Evolutionary conservation across 2,888 invertebrate species (phyloP).

Genomic region (Norana najaformis): DNA sequence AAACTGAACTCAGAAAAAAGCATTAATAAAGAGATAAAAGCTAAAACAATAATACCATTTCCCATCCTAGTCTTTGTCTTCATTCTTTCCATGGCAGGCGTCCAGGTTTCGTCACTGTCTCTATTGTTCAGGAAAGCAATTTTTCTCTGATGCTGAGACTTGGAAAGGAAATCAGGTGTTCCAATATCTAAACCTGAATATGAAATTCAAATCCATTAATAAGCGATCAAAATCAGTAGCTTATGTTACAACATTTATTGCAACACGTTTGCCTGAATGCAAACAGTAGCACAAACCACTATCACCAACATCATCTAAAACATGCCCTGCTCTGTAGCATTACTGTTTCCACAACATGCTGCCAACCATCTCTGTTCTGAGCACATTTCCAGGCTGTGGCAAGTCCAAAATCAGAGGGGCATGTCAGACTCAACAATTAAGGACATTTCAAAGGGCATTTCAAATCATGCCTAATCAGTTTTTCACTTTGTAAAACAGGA

Average conservation of each 20-base stretch:
- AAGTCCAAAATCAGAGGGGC: no score
- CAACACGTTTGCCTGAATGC: no score
- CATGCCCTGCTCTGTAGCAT: no score
- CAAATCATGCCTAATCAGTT: background rate
- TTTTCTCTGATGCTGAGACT: background rate
- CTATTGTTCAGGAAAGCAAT: background rate
- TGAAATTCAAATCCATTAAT: slow-evolving; percentile 3
- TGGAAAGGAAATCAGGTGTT: background rate
- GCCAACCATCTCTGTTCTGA: no score
- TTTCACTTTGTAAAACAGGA: background rate
- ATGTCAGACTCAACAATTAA: no score
- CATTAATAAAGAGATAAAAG: background rate
- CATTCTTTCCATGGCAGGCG: background rate
- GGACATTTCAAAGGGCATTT: no score
- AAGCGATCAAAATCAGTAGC: background rate
- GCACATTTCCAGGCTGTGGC: no score
- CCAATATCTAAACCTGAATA: background rate
- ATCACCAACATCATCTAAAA: no score
- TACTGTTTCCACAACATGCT: no score
- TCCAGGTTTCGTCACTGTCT: background rate
- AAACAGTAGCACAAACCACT: no score
- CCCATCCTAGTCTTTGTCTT: background rate
- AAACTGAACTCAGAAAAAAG: background rate
- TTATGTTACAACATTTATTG: background rate
- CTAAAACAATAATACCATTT: background rate